Evolutionary conservation across 2,888 invertebrate species (phyloP).

Genomic region (Leptinotarsa tumamoca): DNA sequence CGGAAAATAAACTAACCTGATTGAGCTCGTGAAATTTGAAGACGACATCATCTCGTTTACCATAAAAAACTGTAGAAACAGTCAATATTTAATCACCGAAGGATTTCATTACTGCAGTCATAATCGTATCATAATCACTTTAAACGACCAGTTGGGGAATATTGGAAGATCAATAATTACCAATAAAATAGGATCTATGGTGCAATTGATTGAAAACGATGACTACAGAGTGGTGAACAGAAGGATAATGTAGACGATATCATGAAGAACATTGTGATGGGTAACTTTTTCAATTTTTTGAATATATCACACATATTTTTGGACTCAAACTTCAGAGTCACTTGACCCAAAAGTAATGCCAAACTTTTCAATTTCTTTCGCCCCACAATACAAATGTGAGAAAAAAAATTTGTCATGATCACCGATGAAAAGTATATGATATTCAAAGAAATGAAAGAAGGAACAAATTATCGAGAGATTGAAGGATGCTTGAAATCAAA

Average conservation of each 20-base stretch:
- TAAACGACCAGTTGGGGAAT: slow-evolving; percentile 3
- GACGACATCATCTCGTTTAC: not conserved
- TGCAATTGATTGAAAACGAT: slow-evolving; percentile 6
- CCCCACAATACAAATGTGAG: no score
- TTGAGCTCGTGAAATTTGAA: slow-evolving; percentile 1
- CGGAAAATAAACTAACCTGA: not conserved
- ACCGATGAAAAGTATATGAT: no score
- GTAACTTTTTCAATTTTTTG: no score
- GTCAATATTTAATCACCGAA: slow-evolving; percentile 13
- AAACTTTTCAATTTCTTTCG: no score
- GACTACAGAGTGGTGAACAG: not conserved
- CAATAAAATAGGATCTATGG: slow-evolving; percentile 19
- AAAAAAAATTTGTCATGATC: no score
- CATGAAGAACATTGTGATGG: not conserved
- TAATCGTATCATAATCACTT: slow-evolving; percentile 18
- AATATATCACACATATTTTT: no score
- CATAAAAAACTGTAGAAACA: slow-evolving; percentile 17
- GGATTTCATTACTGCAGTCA: slow-evolving; percentile 12
- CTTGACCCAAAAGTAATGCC: no score
- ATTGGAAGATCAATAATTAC: slow-evolving; percentile 20
- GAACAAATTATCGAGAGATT: no score
- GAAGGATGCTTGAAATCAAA: no score
- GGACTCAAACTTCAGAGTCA: no score
- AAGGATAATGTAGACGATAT: not conserved
- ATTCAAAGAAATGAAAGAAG: no score